These are phyloP conservation scores for Macrophya alboannulata DNA, from an alignment of 2,888 invertebrate genomes.

Conservation along the genomic window DNA sequence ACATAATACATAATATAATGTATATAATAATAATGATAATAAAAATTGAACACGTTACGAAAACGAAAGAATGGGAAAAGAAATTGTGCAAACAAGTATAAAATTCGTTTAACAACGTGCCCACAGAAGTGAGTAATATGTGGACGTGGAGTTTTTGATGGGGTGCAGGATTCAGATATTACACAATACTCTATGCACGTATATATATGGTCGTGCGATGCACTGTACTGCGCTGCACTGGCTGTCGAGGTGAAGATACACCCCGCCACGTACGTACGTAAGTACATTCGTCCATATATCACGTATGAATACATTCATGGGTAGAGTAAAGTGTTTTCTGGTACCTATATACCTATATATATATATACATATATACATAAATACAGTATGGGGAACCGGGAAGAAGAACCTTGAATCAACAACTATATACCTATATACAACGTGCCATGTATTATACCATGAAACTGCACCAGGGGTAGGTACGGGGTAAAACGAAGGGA, in stretches of 20 bases:
- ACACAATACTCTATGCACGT: conserved; percentile 4
- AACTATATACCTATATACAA: background rate
- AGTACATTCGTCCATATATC: conserved; percentile 19
- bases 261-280: conserved; percentile 50
- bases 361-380: background rate
- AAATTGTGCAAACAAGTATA: conserved; percentile 80
- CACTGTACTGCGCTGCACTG: background rate
- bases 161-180: background rate
- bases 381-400: background rate
- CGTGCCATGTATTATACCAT: background rate
- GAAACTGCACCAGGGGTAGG: background rate
- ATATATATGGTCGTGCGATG: conserved; percentile 3
- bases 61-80: conserved; percentile 59
- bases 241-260: conserved; percentile 56
- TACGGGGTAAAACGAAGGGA: conserved; percentile 8
- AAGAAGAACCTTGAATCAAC: background rate
- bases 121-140: conserved; percentile 76
- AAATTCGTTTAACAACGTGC: conserved; percentile 78
- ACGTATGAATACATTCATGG: conserved; percentile 45
- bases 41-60: background rate
- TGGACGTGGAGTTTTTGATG: conserved; percentile 55
- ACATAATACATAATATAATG: background rate
- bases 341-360: background rate
- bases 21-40: too few relatives aligned
- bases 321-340: conserved; percentile 39